Conservation (phyloP, 2,797 vertebrate species). For the Arrhamphus sclerolepis region DNA sequence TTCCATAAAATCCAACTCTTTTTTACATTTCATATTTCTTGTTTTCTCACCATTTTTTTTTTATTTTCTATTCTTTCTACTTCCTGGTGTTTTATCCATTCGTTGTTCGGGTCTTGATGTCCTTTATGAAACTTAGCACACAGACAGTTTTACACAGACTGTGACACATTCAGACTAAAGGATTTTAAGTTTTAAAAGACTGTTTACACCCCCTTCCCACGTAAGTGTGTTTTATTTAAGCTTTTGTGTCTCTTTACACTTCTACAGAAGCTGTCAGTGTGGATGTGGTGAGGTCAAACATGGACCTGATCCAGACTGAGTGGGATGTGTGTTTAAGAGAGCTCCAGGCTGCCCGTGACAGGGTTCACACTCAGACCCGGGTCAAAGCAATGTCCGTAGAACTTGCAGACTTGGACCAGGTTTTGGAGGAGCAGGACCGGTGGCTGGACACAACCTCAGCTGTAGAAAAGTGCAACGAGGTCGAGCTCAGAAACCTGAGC, state of each 20-base stretch:
- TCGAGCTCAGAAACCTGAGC: conserved; percentile 67
- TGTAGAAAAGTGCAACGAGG: conserved; percentile 46
- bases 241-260: conserved; percentile 8
- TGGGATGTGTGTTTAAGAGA: conserved; percentile 81
- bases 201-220: too few species aligned
- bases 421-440: conserved; percentile 80
- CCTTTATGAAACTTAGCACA: too few species aligned
- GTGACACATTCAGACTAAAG: background rate
- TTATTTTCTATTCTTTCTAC: too few species aligned
- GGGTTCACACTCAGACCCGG: conserved; percentile 81
- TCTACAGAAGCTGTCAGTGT: conserved; percentile 63
- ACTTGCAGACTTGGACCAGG: conserved; percentile 79
- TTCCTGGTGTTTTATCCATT: too few species aligned
- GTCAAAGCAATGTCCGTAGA: conserved; percentile 79
- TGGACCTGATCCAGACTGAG: conserved; percentile 80
- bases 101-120: too few species aligned
- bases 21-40: too few species aligned
- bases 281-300: conserved; percentile 58
- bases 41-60: too few species aligned
- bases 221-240: background rate
- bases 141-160: too few species aligned
- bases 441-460: conserved; percentile 73
- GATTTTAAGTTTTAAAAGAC: background rate
- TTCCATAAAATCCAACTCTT: conserved; percentile 16
- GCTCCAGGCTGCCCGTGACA: conserved; percentile 80